phyloP scores from a whole-genome alignment of 2,888 invertebrate genomes.

The Notodonta dromedarius region DNA sequence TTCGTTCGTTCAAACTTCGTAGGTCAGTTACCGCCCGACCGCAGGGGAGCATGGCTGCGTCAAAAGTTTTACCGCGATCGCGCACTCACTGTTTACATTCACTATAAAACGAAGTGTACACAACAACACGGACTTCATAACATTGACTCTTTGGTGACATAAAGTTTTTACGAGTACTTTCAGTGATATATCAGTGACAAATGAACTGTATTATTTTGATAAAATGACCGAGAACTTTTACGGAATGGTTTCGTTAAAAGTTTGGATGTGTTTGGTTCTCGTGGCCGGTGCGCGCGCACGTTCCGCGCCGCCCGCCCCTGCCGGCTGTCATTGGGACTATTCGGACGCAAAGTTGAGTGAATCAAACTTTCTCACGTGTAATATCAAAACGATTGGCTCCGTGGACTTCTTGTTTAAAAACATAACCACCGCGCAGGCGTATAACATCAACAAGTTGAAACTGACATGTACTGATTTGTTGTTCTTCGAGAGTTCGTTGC shows the following conservation, averaged over 20 bases:
- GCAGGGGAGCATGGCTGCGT: conserved; percentile 83
- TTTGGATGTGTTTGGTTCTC: conserved; percentile 79
- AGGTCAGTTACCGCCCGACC: conserved; percentile 85
- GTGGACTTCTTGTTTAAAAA: conserved; percentile 88
- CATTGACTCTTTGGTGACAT: conserved; percentile 63
- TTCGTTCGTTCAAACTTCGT: conserved; percentile 84
- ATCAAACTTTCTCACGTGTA: conserved; percentile 87
- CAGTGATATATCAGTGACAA: conserved; percentile 70
- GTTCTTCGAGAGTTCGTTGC: conserved; percentile 89
- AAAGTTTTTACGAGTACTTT: conserved; percentile 60
- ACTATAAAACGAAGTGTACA: conserved; percentile 69
- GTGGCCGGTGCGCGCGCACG: conserved; percentile 82
- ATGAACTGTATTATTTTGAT: conserved; percentile 74
- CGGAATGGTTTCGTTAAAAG: conserved; percentile 82
- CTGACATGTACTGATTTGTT: conserved; percentile 89
- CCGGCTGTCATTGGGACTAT: conserved; percentile 90
- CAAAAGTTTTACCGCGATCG: conserved; percentile 79
- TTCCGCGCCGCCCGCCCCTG: conserved; percentile 85
- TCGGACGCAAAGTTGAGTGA: conserved; percentile 83
- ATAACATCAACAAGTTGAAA: conserved; percentile 87
- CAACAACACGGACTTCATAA: conserved; percentile 62
- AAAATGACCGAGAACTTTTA: conserved; percentile 75
- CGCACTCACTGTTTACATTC: conserved; percentile 81
- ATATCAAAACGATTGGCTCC: conserved; percentile 89
- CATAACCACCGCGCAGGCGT: conserved; percentile 88